phyloP scores from a whole-genome alignment of 1,140 invertebrate genomes.

The Hyphantria cunea region DNA sequence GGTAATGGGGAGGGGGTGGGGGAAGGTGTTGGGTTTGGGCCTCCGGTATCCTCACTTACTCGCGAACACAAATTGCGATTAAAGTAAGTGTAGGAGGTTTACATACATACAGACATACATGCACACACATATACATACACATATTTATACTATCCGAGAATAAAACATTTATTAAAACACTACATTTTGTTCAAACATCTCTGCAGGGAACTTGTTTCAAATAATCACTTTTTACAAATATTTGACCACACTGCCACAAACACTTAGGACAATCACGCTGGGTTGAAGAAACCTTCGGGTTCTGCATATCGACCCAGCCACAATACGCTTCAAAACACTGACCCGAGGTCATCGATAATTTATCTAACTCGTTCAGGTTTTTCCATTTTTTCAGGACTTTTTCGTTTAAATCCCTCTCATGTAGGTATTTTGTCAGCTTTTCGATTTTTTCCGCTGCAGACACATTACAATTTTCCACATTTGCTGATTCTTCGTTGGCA shows the following conservation, averaged over 20 bases:
- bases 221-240: slow-evolving; percentile 62
- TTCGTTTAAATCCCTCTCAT: slow-evolving; percentile 39
- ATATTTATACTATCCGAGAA: no score
- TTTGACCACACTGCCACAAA: slow-evolving; percentile 74
- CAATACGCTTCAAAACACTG: slow-evolving; percentile 19
- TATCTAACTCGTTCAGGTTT: slow-evolving; percentile 41
- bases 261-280: slow-evolving; percentile 60
- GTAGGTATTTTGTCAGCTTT: slow-evolving; percentile 74
- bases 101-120: no score
- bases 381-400: slow-evolving; percentile 62
- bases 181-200: slow-evolving; percentile 45
- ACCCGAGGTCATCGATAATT: slow-evolving; percentile 34
- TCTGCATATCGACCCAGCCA: slow-evolving; percentile 56
- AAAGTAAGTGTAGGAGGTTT: no score
- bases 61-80: no score
- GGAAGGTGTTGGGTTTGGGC: no score
- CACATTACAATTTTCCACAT: slow-evolving; percentile 32
- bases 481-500: slow-evolving; percentile 49
- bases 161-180: no score
- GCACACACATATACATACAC: no score
- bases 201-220: slow-evolving; percentile 50
- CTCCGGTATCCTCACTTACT: no score
- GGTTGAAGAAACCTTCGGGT: slow-evolving; percentile 12
- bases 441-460: slow-evolving; percentile 70
- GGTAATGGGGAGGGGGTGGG: no score